These are phyloP conservation scores for Drosophila quadrilineata DNA, from an alignment of 1,140 invertebrate species.

Conservation along the genomic window DNA sequence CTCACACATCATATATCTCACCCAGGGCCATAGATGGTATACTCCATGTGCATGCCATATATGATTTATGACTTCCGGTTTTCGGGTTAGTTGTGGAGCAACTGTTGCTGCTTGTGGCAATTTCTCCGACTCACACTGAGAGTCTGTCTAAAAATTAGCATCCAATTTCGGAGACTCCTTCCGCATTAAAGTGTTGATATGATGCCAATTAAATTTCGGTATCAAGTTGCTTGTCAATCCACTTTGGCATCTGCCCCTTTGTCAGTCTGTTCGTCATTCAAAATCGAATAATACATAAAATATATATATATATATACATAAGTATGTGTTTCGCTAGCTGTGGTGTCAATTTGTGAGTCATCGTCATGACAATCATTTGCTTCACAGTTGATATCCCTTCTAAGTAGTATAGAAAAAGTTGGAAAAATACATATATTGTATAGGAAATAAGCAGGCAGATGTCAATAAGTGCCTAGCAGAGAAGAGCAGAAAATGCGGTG, in stretches of 20 bases:
- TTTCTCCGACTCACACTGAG: background rate
- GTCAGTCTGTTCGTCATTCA: slow-evolving; percentile 49
- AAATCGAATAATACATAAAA: slow-evolving; percentile 67
- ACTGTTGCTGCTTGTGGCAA: slow-evolving; percentile 20
- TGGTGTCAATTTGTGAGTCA: slow-evolving; percentile 63
- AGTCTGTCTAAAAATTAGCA: slow-evolving; percentile 27
- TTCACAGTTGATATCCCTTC: slow-evolving; percentile 61
- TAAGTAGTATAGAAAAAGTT: slow-evolving; percentile 48
- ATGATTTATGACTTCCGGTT: slow-evolving; percentile 68
- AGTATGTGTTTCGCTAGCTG: slow-evolving; percentile 37
- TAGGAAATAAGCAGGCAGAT: slow-evolving; percentile 58
- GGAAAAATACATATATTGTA: slow-evolving; percentile 33
- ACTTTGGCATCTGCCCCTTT: slow-evolving; percentile 38
- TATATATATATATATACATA: too few species aligned
- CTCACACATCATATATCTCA: slow-evolving; percentile 12
- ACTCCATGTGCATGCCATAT: slow-evolving; percentile 35
- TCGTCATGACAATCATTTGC: slow-evolving; percentile 67
- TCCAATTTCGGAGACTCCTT: background rate
- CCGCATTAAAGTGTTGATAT: slow-evolving; percentile 30
- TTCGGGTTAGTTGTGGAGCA: slow-evolving; percentile 28
- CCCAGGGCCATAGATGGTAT: too few species aligned
- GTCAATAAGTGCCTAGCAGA: slow-evolving; percentile 65
- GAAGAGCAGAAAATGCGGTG: slow-evolving; percentile 49
- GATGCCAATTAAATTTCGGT: slow-evolving; percentile 30
- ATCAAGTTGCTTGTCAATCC: slow-evolving; percentile 46